Evolutionary conservation across 2,888 invertebrate genomes (phyloP), one percentile per base, ranked within the genome.

Genomic region (Tenthredo livida): DNA sequence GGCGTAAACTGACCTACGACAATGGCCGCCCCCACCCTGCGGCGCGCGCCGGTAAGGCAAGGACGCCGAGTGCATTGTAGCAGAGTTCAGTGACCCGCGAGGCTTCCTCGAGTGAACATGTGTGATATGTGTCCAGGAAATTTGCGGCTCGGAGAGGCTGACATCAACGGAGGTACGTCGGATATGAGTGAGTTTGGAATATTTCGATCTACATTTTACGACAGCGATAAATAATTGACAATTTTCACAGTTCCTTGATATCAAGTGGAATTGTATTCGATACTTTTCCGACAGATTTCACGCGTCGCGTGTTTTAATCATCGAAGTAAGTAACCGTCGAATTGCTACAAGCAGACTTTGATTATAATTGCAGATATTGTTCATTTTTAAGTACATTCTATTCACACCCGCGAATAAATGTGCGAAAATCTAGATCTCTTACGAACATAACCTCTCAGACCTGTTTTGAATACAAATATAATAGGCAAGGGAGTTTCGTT

Each of bases 221-320:
- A 47, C 2, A 17, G 21, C 15, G 15, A 15, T 67, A 86, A 73
- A 73, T 58, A 47, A 47, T 15, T 15, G 15, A 47, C 12, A 10
- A 43, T 43, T 43, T 43, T 43, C 40, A 47, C 15, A 17, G 15
- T 3, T 17, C 4, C 12, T 47, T 0, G 47, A 17, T 47, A 15
- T 17, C 3, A 15, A 12, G 15, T 17, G 4, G 4, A 17, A 47
- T 47, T 0, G 15, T 47, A 15, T 47, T 47, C 5, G 3, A 47
- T 12, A 47, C 47, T 15, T 37, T 37, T 37, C 1, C 47, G 12
- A 47, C 12, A 95, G 99, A 85, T 98, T 99, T 94, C 99, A 99
- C 94, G 99, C 99, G 98, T 99, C 98, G 87, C 95, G 99, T 83
- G 99, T 99, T 91, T 98, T 89, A 99, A 99, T 93, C 99, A 99